Conservation (phyloP, 2,888 invertebrate genomes). For the Galerucella pusilla region DNA sequence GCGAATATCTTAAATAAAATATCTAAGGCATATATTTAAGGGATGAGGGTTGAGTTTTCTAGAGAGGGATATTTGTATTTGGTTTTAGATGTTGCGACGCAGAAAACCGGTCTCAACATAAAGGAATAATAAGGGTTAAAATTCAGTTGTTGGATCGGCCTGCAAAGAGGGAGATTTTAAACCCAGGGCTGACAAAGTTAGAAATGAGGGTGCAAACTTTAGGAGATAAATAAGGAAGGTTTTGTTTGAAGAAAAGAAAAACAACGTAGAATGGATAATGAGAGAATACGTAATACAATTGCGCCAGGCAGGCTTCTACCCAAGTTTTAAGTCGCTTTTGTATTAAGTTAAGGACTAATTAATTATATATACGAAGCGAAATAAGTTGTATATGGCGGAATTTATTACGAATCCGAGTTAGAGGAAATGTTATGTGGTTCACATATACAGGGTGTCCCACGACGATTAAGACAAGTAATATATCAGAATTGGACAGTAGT, state of each 20-base stretch:
- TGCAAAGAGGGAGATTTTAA: slow-evolving; percentile 60
- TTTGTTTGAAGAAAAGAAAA: slow-evolving; percentile 52
- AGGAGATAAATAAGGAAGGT: slow-evolving; percentile 58
- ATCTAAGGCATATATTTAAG: slow-evolving; percentile 60
- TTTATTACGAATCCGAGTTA: slow-evolving; percentile 34
- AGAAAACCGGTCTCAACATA: slow-evolving; percentile 37
- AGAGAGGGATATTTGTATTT: slow-evolving; percentile 59
- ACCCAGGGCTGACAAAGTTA: slow-evolving; percentile 57
- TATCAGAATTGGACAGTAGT: too few species aligned
- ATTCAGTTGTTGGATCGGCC: slow-evolving; percentile 43
- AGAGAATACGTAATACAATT: slow-evolving; percentile 43
- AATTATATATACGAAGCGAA: slow-evolving; percentile 34
- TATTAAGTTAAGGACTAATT: slow-evolving; percentile 39
- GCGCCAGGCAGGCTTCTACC: slow-evolving; percentile 37
- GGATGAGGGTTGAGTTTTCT: slow-evolving; percentile 61
- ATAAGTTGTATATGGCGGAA: slow-evolving; percentile 26
- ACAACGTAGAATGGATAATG: slow-evolving; percentile 47
- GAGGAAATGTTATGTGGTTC: slow-evolving; percentile 5
- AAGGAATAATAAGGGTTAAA: slow-evolving; percentile 41
- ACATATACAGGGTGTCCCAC: neutral
- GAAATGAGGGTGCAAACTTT: slow-evolving; percentile 61
- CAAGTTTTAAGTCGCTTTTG: slow-evolving; percentile 43
- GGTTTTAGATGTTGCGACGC: slow-evolving; percentile 49
- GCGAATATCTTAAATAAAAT: slow-evolving; percentile 60
- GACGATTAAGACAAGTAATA: too few species aligned